phyloP scores from a whole-genome alignment of 1,140 invertebrate species.

The Atta cephalotes region DNA sequence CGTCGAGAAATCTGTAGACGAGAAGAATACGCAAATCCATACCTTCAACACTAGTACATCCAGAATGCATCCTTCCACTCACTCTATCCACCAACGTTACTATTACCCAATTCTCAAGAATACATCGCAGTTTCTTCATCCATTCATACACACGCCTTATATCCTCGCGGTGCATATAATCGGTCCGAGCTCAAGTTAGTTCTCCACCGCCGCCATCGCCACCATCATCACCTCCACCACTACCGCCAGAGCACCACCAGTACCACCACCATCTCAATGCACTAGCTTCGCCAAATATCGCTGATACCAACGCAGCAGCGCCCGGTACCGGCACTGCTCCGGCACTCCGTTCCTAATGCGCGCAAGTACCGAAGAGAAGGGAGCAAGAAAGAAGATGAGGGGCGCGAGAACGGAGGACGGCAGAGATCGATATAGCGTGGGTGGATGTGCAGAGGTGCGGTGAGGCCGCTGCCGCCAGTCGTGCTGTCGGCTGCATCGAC shows the following conservation, averaged over 20 bases:
- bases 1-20: background rate
- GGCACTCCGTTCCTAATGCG: constrained; percentile 32
- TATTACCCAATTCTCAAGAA: constrained; percentile 27
- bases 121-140: background rate
- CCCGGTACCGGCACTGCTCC: constrained; percentile 33
- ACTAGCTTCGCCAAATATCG: constrained; percentile 38
- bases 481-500: constrained; percentile 83
- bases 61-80: background rate
- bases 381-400: constrained; percentile 19
- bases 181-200: constrained; percentile 28
- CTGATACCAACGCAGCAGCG: constrained; percentile 46
- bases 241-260: constrained; percentile 17
- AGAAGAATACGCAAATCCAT: background rate
- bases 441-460: constrained; percentile 84
- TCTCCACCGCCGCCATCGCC: constrained; percentile 57
- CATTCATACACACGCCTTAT: constrained; percentile 34
- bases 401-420: constrained; percentile 61
- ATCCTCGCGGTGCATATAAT: background rate
- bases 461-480: constrained; percentile 80
- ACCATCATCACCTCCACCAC: constrained; percentile 26
- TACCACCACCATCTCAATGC: constrained; percentile 44
- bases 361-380: constrained; percentile 21
- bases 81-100: background rate
- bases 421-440: constrained; percentile 85
- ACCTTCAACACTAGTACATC: background rate